phyloP scores from a whole-genome alignment of 1,140 invertebrate genomes.

The Manduca sexta region DNA sequence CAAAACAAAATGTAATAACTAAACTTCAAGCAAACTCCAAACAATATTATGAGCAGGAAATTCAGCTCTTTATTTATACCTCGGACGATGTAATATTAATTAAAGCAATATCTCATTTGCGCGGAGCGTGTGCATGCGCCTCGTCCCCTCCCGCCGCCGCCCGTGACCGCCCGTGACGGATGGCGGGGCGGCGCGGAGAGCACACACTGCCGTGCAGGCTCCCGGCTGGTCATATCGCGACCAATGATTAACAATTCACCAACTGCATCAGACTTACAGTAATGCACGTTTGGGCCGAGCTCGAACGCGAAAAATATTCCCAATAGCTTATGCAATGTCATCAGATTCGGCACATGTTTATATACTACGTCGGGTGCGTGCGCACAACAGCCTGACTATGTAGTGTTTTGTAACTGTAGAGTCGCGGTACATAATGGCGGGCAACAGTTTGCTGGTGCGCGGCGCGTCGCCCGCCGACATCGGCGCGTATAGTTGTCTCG shows the following conservation, averaged over 20 bases:
- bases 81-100: slow-evolving; percentile 37
- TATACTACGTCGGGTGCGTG: not conserved
- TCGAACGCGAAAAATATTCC: too few relatives aligned
- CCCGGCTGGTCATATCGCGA: too few relatives aligned
- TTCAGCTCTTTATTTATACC: slow-evolving; percentile 16
- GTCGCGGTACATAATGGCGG: slow-evolving; percentile 42
- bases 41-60: not conserved
- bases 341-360: not conserved
- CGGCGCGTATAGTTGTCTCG: slow-evolving; percentile 46
- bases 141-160: too few relatives aligned
- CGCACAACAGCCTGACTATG: not conserved
- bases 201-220: too few relatives aligned
- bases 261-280: too few relatives aligned
- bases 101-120: slow-evolving; percentile 41
- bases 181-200: too few relatives aligned
- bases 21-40: too few relatives aligned
- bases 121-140: not conserved
- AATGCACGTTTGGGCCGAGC: too few relatives aligned
- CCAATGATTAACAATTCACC: too few relatives aligned
- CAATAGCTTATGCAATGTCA: too few relatives aligned
- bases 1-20: too few relatives aligned
- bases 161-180: too few relatives aligned
- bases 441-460: slow-evolving; percentile 44
- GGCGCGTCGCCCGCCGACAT: slow-evolving; percentile 36
- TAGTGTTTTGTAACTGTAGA: slow-evolving; percentile 23